These are phyloP conservation scores for human (Homo sapiens) DNA, from an alignment of 2,113 vertebrate species.

Conservation along the genomic window GRCh38 chr1:185671501-185672000, in stretches of 20 bases:
- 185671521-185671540: no score
- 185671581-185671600: background rate
- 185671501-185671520: no score
- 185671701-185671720: background rate
- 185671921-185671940: background rate
- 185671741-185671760: background rate
- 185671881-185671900: background rate
- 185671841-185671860: background rate
- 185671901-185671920: background rate
- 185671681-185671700: background rate
- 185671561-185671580: background rate
- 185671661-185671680: background rate
- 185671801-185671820: background rate
- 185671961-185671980: background rate
- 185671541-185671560: background rate
- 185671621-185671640: slow-evolving; percentile 15
- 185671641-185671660: background rate
- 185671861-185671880: background rate
- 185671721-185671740: background rate
- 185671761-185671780: background rate
- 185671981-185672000: background rate
- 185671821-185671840: background rate
- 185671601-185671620: background rate
- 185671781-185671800: background rate
- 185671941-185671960: background rate